These are phyloP conservation scores for Acleris cristana DNA, from an alignment of 2,888 invertebrate species.

Conservation along the genomic window DNA sequence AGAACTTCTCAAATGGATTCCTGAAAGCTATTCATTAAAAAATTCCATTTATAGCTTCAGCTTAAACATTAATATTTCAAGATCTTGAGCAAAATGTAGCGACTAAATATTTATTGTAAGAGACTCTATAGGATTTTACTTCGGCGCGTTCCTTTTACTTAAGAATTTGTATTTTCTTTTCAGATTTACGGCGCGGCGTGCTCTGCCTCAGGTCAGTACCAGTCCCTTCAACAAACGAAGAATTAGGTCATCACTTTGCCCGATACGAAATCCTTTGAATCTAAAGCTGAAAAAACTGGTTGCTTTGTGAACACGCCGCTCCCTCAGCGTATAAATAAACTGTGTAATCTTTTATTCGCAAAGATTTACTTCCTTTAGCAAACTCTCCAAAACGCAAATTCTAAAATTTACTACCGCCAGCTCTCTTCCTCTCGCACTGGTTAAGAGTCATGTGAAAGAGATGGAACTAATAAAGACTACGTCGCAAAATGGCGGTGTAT, in stretches of 20 bases:
- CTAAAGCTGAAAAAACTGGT: constrained; percentile 19
- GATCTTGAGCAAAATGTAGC: background rate
- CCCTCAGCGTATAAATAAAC: constrained; percentile 25
- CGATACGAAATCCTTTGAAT: constrained; percentile 31
- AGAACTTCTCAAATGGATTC: background rate
- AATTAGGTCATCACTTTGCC: constrained; percentile 22
- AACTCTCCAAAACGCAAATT: background rate
- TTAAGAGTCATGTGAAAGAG: background rate
- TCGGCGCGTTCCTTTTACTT: background rate
- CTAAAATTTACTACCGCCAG: background rate
- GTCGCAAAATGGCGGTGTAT: background rate
- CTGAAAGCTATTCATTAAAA: background rate
- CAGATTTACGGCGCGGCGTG: constrained; percentile 28
- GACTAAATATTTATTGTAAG: background rate
- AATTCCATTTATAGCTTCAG: too few relatives aligned
- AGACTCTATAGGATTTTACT: background rate
- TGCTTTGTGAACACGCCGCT: constrained; percentile 11
- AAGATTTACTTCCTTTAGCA: constrained; percentile 3
- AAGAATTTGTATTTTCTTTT: constrained; percentile 30
- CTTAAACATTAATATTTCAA: background rate
- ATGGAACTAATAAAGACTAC: background rate
- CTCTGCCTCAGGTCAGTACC: constrained; percentile 37
- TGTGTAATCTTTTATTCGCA: constrained; percentile 28
- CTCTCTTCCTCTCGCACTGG: background rate
- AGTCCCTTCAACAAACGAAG: constrained; percentile 28